These are phyloP conservation scores for Peromyscus leucopus DNA, from an alignment of 2,113 vertebrate species.

Conservation along the genomic window DNA sequence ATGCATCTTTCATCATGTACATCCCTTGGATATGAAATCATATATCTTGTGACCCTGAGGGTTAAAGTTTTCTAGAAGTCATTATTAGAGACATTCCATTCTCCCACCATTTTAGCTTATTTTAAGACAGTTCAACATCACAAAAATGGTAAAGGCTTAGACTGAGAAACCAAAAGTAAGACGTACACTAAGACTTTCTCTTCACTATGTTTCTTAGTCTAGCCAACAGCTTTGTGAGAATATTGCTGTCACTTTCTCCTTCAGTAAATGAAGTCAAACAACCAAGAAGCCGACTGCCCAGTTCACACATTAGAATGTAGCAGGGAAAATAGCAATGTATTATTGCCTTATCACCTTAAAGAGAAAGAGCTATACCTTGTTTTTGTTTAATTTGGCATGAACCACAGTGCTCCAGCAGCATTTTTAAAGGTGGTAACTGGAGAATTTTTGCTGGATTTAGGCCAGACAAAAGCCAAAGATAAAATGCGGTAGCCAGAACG, in stretches of 20 bases:
- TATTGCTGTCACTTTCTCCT: background rate
- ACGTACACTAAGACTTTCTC: background rate
- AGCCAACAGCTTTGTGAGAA: background rate
- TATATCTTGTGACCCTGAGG: background rate
- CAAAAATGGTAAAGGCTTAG: background rate
- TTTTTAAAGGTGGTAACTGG: constrained; percentile 48
- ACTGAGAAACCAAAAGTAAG: background rate
- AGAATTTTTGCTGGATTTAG: constrained; percentile 62
- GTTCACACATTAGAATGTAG: background rate
- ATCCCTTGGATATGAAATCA: background rate
- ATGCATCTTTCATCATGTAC: background rate
- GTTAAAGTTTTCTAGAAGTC: constrained; percentile 10
- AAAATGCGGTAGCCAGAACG: constrained; percentile 66
- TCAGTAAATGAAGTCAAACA: background rate
- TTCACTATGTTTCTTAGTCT: background rate
- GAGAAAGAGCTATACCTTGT: background rate
- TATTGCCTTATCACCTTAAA: constrained; percentile 19
- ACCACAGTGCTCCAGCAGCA: constrained; percentile 3
- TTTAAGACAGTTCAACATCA: background rate
- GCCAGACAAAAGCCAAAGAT: constrained; percentile 51
- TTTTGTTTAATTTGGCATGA: constrained; percentile 65
- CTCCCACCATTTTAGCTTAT: background rate
- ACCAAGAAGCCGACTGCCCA: background rate
- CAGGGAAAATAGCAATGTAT: constrained; percentile 54
- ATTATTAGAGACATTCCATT: background rate